Conservation (phyloP, 2,113 vertebrate genomes). For the Cervus canadensis region DNA sequence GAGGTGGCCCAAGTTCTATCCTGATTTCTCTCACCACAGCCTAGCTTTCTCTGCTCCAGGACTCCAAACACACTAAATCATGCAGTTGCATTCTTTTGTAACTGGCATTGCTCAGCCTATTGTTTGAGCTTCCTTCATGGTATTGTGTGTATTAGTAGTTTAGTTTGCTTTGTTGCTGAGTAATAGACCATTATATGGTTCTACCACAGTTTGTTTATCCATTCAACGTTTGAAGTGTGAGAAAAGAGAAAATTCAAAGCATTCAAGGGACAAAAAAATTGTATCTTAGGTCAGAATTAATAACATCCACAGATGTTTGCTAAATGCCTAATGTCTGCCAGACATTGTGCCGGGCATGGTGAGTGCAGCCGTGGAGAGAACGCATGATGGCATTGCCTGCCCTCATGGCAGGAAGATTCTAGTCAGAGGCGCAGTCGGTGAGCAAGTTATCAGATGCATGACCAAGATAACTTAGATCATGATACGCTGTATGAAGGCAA, state of each 20-base stretch:
- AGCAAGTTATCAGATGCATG: neutral
- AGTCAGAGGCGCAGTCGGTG: neutral
- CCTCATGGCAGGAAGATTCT: neutral
- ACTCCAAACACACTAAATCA: too few relatives aligned
- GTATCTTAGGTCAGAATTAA: neutral
- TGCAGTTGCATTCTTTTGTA: fast-evolving
- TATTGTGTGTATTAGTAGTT: neutral
- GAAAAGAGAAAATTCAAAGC: neutral
- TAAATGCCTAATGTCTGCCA: neutral
- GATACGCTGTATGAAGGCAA: neutral
- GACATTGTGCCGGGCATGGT: neutral
- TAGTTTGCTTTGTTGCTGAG: neutral
- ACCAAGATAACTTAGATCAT: neutral
- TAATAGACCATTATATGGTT: neutral
- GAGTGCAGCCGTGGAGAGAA: neutral
- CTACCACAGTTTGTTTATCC: neutral
- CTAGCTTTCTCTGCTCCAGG: neutral
- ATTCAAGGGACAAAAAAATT: neutral
- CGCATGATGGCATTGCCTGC: fast-evolving
- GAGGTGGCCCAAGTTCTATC: fast-evolving
- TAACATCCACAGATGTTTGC: neutral
- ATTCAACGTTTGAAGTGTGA: neutral
- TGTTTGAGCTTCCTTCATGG: neutral
- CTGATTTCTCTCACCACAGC: neutral
- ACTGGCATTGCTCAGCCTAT: neutral